Conservation (phyloP, 2,797 vertebrate species). For the Ctenochaetus hawaiiensis region DNA sequence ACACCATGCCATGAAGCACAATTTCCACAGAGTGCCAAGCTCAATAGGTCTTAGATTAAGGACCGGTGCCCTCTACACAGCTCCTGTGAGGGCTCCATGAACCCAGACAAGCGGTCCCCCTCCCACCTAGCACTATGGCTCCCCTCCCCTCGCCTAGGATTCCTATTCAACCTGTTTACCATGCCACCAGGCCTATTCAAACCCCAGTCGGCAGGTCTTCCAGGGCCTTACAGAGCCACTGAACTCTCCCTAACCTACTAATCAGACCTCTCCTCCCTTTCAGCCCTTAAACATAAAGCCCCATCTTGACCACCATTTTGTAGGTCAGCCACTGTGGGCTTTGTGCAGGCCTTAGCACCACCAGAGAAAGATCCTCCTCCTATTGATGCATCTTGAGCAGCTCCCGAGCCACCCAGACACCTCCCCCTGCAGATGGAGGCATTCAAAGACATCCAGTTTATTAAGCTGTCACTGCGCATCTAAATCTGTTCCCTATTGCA, state of each 20-base stretch:
- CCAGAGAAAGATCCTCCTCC: constrained; percentile 80
- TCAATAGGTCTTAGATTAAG: constrained; percentile 69
- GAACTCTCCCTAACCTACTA: constrained; percentile 86
- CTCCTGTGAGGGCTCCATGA: constrained; percentile 80
- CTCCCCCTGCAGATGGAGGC: constrained; percentile 79
- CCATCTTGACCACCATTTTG: constrained; percentile 88
- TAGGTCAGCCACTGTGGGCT: constrained; percentile 86
- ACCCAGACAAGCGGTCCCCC: constrained; percentile 83
- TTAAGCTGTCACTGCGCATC: constrained; percentile 97
- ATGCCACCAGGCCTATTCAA: constrained; percentile 82
- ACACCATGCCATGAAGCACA: constrained; percentile 67
- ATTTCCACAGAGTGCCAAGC: constrained; percentile 50
- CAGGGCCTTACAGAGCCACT: constrained; percentile 75
- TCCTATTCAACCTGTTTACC: constrained; percentile 79
- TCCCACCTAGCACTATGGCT: constrained; percentile 72
- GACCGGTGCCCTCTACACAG: constrained; percentile 77
- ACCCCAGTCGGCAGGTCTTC: constrained; percentile 75
- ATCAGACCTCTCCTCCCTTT: constrained; percentile 86
- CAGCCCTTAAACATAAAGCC: constrained; percentile 83
- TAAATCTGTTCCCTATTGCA: constrained; percentile 97
- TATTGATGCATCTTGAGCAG: constrained; percentile 80
- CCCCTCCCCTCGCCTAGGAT: constrained; percentile 76
- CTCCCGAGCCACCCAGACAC: constrained; percentile 72
- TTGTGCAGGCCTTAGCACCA: constrained; percentile 78
- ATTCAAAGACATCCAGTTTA: constrained; percentile 90